Conservation (phyloP, 2,797 vertebrate genomes). For the Cossypha polioptera region DNA sequence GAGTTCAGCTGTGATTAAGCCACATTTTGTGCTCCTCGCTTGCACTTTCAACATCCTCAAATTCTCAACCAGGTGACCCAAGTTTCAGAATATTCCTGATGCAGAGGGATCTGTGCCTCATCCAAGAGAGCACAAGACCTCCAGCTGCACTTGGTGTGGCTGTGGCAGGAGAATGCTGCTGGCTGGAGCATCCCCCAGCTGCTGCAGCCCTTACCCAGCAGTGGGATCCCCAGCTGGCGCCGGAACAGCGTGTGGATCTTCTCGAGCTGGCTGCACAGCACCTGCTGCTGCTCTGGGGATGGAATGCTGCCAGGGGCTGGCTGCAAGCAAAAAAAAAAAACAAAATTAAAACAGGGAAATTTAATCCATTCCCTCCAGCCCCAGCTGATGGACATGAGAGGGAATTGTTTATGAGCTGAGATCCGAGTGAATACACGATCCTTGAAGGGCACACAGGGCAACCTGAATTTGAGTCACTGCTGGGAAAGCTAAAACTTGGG, state of each 20-base stretch:
- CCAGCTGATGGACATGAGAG: neutral
- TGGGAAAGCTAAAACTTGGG: neutral
- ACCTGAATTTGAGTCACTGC: neutral
- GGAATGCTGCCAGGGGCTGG: conserved; percentile 86
- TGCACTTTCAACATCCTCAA: neutral
- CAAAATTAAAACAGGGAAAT: neutral
- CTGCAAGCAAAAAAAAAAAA: conserved; percentile 67
- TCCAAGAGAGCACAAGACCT: neutral
- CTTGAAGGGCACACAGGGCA: neutral
- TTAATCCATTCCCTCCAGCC: neutral
- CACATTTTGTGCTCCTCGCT: neutral
- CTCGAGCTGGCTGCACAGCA: conserved; percentile 86
- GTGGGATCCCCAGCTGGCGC: conserved; percentile 90
- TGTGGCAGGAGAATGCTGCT: neutral
- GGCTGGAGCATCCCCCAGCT: neutral
- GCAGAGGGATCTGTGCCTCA: neutral
- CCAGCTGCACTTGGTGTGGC: neutral
- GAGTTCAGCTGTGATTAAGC: too few species aligned
- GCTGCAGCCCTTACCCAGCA: conserved; percentile 84
- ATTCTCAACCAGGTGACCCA: fast-evolving
- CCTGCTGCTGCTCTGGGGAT: conserved; percentile 86
- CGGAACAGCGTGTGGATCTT: conserved; percentile 91
- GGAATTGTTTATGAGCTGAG: neutral
- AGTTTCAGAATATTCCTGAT: neutral
- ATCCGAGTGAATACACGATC: neutral